These are phyloP conservation scores for Ramphastos sulfuratus DNA, from an alignment of 2,113 vertebrate species.

Conservation along the genomic window DNA sequence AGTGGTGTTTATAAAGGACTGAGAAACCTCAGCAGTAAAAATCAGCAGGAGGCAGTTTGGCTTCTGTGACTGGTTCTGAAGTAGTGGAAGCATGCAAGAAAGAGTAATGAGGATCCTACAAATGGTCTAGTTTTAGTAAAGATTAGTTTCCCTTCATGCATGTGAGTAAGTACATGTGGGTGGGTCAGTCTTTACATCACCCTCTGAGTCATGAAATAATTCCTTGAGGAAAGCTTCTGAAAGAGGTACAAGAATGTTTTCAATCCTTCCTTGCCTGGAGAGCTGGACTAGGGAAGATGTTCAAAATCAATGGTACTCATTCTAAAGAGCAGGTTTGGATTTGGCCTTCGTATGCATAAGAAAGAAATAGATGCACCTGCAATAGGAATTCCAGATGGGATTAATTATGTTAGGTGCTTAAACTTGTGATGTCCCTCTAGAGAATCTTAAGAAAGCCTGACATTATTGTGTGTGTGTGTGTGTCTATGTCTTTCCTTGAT, in stretches of 20 bases:
- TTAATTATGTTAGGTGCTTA: background rate
- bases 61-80: background rate
- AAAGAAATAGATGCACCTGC: background rate
- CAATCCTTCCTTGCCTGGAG: background rate
- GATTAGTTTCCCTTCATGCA: background rate
- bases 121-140: background rate
- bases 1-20: constrained; percentile 37
- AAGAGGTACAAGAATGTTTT: background rate
- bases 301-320: background rate
- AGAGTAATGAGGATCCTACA: background rate
- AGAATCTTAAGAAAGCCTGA: background rate
- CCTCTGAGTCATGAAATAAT: background rate
- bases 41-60: background rate
- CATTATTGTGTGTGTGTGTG: too few relatives aligned
- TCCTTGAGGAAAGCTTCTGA: background rate
- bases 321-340: background rate
- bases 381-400: background rate
- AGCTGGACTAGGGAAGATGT: background rate
- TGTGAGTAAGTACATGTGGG: accelerated
- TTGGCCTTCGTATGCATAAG: background rate
- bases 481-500: background rate
- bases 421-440: background rate
- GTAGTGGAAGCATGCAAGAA: background rate
- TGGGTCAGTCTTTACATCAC: accelerated
- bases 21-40: constrained; percentile 43